Evolutionary conservation across 2,888 invertebrate genomes (phyloP), one percentile per base, ranked within the genome.

Genomic region (Hydropsyche betteni): DNA sequence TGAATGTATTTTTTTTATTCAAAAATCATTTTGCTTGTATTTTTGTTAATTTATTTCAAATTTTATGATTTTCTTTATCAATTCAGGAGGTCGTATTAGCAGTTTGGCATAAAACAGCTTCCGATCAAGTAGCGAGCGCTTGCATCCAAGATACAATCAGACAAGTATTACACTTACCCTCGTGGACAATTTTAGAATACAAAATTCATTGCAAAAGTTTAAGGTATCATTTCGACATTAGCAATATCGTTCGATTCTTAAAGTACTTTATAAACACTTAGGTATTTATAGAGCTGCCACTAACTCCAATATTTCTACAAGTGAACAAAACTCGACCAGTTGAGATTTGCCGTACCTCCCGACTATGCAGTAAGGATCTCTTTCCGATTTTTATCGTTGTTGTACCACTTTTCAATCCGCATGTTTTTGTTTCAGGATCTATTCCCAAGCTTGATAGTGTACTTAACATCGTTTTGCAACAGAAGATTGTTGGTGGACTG

Each of bases 41-140:
- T n/a, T n/a, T n/a, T n/a, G n/a, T n/a, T n/a, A n/a, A n/a, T 58
- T 6, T 55, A 55, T n/a, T 14, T 1, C 4, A 55, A 24, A 24
- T 2, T 2, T 24, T 24, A 24, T 2, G 24, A 24, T 24, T 24
- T 24, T 1, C 24, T 12, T 64, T 64, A 12, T 64, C 10, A 80
- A 81, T 81, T 0, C 83, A 96, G 94, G 98, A 98, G 87, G 98
- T 98, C 84, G 94, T 97, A 84, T 91, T 99, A 82, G 96, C 97
- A 80, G 92, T 99, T 82, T 99, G 99, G 98, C 98, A 98, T 87
- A 92, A 95, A 85, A 97, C 96, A 80, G 96, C 98, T 74, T 91
- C 93, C 80, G 98, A 99, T 88, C 91, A 92, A 83, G 91, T 90
- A 80, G 95, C 95, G 80, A 97, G 96, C 81, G 92, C 92, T 80